phyloP scores from a whole-genome alignment of 2,113 vertebrate species.

The Larimichthys crocea region DNA sequence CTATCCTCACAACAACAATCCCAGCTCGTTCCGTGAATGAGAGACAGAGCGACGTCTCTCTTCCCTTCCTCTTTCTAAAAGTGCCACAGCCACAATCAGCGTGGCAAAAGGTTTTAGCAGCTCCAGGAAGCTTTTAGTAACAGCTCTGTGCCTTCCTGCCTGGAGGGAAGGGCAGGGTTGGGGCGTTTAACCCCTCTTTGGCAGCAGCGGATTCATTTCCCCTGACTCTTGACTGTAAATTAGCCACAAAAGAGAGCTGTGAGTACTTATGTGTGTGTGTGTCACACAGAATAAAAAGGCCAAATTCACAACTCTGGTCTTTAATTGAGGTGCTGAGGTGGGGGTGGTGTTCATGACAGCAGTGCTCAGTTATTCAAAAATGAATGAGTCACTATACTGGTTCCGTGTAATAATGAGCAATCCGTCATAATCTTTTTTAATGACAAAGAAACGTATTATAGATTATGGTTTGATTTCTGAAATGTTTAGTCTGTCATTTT shows the following conservation, averaged over 20 bases:
- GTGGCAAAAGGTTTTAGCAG: constrained; percentile 27
- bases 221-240: constrained; percentile 45
- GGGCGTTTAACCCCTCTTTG: constrained; percentile 39
- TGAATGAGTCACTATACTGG: constrained; percentile 31
- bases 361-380: constrained; percentile 42
- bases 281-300: constrained; percentile 65
- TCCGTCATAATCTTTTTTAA: background rate
- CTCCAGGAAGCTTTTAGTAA: constrained; percentile 60
- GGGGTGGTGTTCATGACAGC: constrained; percentile 38
- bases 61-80: constrained; percentile 63
- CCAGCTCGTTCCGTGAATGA: constrained; percentile 42
- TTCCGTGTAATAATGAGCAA: background rate
- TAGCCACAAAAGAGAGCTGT: constrained; percentile 50
- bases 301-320: constrained; percentile 60
- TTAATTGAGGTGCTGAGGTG: constrained; percentile 41
- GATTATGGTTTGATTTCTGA: constrained; percentile 1
- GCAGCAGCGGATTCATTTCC: constrained; percentile 68
- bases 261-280: constrained; percentile 53
- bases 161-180: constrained; percentile 57
- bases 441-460: background rate
- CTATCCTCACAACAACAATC: constrained; percentile 24
- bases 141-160: constrained; percentile 69
- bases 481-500: background rate
- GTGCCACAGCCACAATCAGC: constrained; percentile 3
- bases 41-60: constrained; percentile 57